Percentiles rank a stretch among this genome's conserved stretches.
Conservation (phyloP, 2,888 invertebrate species). For the Aphelenchoides bicaudatus region DNA sequence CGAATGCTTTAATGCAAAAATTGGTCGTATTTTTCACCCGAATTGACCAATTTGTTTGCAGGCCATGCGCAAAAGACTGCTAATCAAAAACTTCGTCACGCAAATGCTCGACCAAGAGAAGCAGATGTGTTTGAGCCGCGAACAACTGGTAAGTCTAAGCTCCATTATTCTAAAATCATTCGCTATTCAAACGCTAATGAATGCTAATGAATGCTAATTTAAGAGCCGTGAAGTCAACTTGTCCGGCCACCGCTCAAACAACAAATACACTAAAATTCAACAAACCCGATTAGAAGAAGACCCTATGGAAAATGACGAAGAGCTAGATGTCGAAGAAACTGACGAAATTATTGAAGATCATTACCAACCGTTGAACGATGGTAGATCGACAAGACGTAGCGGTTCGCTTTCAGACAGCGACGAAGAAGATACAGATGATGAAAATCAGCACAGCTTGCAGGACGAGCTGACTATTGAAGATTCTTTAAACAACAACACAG, state of each 20-base stretch:
- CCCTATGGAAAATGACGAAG: neutral
- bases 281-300: constrained; percentile 17
- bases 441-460: constrained; percentile 13
- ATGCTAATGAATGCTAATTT: neutral
- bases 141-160: constrained; percentile 12
- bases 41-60: too few relatives aligned
- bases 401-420: constrained; percentile 21
- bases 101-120: constrained; percentile 41
- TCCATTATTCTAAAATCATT: too few relatives aligned
- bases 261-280: constrained; percentile 13
- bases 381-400: neutral
- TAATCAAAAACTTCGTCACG: constrained; percentile 42
- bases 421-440: constrained; percentile 24
- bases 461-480: constrained; percentile 4
- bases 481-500: constrained; percentile 7
- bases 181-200: neutral
- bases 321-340: constrained; percentile 17
- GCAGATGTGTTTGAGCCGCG: constrained; percentile 17
- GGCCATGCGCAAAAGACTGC: constrained; percentile 41
- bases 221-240: constrained; percentile 11
- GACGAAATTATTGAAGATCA: constrained; percentile 16
- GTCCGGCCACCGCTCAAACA: neutral
- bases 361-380: neutral
- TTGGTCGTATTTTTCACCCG: too few relatives aligned
- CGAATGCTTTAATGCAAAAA: too few relatives aligned